Conservation (phyloP, 2,113 vertebrate species). For the Cettia cetti region DNA sequence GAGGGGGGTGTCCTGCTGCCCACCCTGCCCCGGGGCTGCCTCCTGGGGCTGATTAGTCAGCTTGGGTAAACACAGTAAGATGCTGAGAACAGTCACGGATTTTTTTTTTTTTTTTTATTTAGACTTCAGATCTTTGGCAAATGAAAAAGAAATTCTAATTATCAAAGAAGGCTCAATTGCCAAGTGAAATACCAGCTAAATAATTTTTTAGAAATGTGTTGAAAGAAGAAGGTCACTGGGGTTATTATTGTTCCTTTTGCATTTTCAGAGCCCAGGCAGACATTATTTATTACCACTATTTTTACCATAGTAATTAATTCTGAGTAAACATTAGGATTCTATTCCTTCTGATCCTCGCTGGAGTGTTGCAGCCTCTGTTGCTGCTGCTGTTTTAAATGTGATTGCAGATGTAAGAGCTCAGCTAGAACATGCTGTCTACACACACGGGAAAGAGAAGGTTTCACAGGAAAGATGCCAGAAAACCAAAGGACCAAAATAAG, state of each 20-base stretch:
- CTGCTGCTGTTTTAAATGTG: neutral
- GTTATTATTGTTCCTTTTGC: neutral
- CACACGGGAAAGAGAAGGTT: slow-evolving; percentile 4
- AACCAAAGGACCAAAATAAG: neutral
- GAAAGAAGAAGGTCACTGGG: neutral
- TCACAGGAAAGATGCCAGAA: neutral
- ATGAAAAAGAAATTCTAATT: neutral
- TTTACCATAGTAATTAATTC: neutral
- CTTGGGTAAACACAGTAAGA: rapidly evolving
- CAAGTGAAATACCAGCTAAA: neutral
- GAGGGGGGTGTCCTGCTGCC: neutral
- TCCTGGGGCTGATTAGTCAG: no score
- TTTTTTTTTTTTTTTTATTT: no score
- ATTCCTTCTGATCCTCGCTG: neutral
- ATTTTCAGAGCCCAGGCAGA: neutral
- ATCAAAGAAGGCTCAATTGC: neutral
- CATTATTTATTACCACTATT: neutral
- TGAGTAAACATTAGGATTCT: neutral
- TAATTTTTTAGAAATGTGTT: neutral
- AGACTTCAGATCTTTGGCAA: neutral
- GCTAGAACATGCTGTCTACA: neutral
- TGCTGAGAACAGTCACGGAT: neutral
- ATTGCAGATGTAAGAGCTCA: neutral
- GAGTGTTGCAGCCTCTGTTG: neutral
- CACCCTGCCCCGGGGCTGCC: neutral